Percentiles rank a stretch among this genome's conserved stretches.
These are phyloP conservation scores for Epistrophella euchroma DNA, from an alignment of 2,888 invertebrate species.

Conservation along the genomic window DNA sequence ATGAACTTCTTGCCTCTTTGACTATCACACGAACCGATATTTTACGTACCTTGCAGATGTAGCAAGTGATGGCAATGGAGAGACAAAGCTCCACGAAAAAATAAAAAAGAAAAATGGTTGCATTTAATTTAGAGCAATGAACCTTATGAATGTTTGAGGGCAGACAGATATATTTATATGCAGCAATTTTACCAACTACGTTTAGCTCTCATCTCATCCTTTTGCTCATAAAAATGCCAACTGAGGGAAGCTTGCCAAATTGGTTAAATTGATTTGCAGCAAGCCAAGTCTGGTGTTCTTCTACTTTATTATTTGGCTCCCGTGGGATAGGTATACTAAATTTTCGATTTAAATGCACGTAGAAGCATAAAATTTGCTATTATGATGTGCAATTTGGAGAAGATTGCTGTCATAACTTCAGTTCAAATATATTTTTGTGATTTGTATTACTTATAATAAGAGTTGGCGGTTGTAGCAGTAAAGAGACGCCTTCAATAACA, in stretches of 20 bases:
- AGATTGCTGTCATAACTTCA: conserved; percentile 50
- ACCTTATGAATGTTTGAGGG: conserved; percentile 43
- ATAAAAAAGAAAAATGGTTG: neutral
- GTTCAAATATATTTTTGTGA: conserved; percentile 39
- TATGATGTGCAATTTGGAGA: conserved; percentile 55
- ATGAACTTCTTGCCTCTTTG: neutral
- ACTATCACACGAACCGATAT: neutral
- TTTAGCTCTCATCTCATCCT: conserved; percentile 48
- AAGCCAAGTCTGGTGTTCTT: conserved; percentile 50
- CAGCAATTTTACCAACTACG: conserved; percentile 33
- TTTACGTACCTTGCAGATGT: neutral
- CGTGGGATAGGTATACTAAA: conserved; percentile 52
- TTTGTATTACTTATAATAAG: conserved; percentile 26
- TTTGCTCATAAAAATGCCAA: conserved; percentile 49
- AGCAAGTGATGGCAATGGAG: too few relatives aligned
- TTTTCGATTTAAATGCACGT: conserved; percentile 69
- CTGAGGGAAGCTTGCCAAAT: conserved; percentile 63
- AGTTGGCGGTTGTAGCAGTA: neutral
- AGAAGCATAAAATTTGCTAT: conserved; percentile 62
- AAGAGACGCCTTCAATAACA: neutral
- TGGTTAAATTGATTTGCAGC: conserved; percentile 58
- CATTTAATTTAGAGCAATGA: conserved; percentile 42
- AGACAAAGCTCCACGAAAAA: neutral
- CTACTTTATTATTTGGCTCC: conserved; percentile 59
- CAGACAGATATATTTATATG: conserved; percentile 27